Evolutionary conservation across 2,797 vertebrate species (phyloP), one percentile per base, ranked within the genome.

Genomic region (Helicolenus hilgendorfi): DNA sequence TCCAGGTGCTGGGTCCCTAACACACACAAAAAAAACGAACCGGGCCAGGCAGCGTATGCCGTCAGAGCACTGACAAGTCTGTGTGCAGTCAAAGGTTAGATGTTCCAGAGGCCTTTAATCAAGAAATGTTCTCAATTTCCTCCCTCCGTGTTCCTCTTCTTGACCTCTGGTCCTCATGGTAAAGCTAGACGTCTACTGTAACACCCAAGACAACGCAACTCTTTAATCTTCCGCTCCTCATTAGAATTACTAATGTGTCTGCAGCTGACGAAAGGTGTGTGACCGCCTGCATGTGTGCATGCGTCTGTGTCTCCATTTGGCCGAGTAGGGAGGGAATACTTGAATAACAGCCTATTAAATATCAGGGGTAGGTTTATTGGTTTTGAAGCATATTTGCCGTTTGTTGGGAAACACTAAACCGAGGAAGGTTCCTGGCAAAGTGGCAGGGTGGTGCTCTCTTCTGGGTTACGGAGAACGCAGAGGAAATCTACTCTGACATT

Each of bases 401-500:
- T 96, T 96, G 95, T 97, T 96, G 96, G 90, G 96, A 97, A 97
- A 97, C 95, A 97, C 94, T 97, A 97, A 96, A 97, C 97, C 96
- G 72, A 91, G 92, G 96, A 96, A 95, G 95, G 94, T 96, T 97
- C 92, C 94, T 97, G 97, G 97, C 92, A 95, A 97, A 96, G 96
- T 97, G 96, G 96, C 94, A 95, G 95, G 95, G 95, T 96, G 96
- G 95, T 97, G 96, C 95, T 96, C 96, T 94, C 96, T 97, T 97
- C 94, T 97, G 96, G 97, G 96, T 97, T 95, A 95, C 76, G 35
- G 94, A 91, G 92, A 96, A 94, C 74, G 49, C 68, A 89, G 95
- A 97, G 97, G 97, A 98, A 98, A 97, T 98, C 94, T 87, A 95
- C 91, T 95, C 89, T 97, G 97, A 98, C 96, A 95, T 97, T 97